These are phyloP conservation scores for Macrosteles quadrilineatus DNA, from an alignment of 1,140 invertebrate genomes.

Conservation along the genomic window DNA sequence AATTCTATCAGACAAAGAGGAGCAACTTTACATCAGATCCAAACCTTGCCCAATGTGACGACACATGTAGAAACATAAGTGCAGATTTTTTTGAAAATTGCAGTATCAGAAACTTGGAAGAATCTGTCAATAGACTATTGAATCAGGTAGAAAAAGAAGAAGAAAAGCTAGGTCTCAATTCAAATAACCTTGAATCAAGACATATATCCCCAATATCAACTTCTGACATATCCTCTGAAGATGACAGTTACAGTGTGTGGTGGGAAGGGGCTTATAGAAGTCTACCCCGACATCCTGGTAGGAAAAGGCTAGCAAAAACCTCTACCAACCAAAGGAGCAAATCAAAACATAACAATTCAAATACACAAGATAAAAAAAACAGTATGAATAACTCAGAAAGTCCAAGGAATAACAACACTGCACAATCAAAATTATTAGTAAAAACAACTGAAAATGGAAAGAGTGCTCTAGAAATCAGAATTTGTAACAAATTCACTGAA, in stretches of 20 bases:
- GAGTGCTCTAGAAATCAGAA: conserved; percentile 57
- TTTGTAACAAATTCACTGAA: conserved; percentile 50
- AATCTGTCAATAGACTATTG: conserved; percentile 37
- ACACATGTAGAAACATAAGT: not conserved
- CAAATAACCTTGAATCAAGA: not conserved
- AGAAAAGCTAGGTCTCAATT: conserved; percentile 25
- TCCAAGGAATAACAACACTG: too few relatives aligned
- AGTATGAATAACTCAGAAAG: not conserved
- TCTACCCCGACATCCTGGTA: conserved; percentile 17
- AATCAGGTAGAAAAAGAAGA: conserved; percentile 42
- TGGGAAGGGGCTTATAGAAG: conserved; percentile 49
- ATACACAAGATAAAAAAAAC: not conserved
- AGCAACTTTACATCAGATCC: not conserved
- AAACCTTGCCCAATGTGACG: not conserved
- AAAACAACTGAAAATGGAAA: conserved; percentile 54
- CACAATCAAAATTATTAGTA: conserved; percentile 56
- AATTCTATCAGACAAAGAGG: not conserved
- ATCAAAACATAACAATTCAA: too few relatives aligned
- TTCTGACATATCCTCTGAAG: conserved; percentile 24
- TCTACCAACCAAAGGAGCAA: not conserved
- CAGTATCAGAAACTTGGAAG: conserved; percentile 37
- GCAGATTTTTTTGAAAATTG: not conserved
- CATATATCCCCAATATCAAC: conserved; percentile 1
- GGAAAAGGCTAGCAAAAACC: not conserved
- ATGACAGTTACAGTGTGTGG: conserved; percentile 44